These are phyloP conservation scores for Papilio dardanus DNA, from an alignment of 1,140 invertebrate genomes.

Conservation along the genomic window DNA sequence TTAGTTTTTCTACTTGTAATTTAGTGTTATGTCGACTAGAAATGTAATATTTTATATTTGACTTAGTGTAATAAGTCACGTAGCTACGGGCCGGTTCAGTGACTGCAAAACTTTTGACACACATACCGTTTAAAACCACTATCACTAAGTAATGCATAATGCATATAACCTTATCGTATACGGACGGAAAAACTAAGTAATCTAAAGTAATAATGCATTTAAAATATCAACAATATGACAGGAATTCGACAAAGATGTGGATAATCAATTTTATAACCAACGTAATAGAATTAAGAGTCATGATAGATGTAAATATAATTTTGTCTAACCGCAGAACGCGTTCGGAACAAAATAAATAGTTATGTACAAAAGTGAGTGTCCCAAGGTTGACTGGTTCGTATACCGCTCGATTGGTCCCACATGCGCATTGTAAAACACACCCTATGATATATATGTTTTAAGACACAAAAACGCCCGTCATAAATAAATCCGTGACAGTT, in stretches of 20 bases:
- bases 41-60: neutral
- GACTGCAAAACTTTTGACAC: slow-evolving; percentile 34
- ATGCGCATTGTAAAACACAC: slow-evolving; percentile 49
- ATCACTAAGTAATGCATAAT: slow-evolving; percentile 27
- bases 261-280: slow-evolving; percentile 34
- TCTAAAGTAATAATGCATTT: slow-evolving; percentile 24
- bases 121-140: slow-evolving; percentile 32
- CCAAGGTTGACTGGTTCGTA: slow-evolving; percentile 67
- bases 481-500: slow-evolving; percentile 33
- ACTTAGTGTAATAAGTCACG: slow-evolving; percentile 29
- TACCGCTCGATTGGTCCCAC: slow-evolving; percentile 57
- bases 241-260: neutral
- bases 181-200: slow-evolving; percentile 24
- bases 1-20: too few species aligned
- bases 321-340: slow-evolving; percentile 26
- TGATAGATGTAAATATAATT: slow-evolving; percentile 25
- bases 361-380: slow-evolving; percentile 72
- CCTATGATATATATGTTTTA: slow-evolving; percentile 51
- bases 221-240: slow-evolving; percentile 25
- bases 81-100: slow-evolving; percentile 10
- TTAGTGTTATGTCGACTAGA: too few species aligned
- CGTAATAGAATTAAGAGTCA: slow-evolving; percentile 32
- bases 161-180: slow-evolving; percentile 25
- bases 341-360: slow-evolving; percentile 39
- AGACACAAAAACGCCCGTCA: slow-evolving; percentile 39